Conservation (phyloP, 2,888 invertebrate species). For the Dione juno region DNA sequence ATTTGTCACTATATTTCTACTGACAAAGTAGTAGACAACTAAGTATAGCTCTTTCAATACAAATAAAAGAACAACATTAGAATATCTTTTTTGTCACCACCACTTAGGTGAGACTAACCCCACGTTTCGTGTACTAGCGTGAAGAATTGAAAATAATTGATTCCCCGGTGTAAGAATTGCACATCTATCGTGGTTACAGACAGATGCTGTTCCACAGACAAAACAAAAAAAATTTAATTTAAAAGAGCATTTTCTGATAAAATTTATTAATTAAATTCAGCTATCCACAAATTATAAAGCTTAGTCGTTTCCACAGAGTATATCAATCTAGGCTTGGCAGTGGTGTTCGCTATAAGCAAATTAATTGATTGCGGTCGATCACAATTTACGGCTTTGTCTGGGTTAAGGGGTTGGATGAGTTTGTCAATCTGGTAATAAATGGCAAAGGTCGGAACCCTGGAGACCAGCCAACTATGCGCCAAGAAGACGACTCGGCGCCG, state of each 20-base stretch:
- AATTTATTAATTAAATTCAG: constrained; percentile 15
- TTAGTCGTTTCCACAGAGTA: constrained; percentile 14
- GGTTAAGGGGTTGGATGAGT: constrained; percentile 39
- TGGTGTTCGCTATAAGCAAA: constrained; percentile 35
- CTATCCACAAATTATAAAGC: constrained; percentile 20
- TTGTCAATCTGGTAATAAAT: constrained; percentile 44
- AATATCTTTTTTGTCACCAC: too few species aligned
- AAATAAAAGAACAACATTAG: too few species aligned
- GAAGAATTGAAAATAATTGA: too few species aligned
- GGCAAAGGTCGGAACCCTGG: constrained; percentile 42
- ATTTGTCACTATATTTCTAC: constrained; percentile 1
- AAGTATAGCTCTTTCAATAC: too few species aligned
- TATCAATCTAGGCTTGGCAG: constrained; percentile 21
- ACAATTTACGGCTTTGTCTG: constrained; percentile 41
- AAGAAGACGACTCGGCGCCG: constrained; percentile 38
- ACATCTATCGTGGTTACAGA: too few species aligned
- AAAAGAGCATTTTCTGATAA: not conserved
- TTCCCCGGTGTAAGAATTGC: too few species aligned
- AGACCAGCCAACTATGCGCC: constrained; percentile 37
- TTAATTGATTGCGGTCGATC: constrained; percentile 44
- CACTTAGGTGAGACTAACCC: too few species aligned
- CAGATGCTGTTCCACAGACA: too few species aligned
- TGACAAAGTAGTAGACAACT: too few species aligned
- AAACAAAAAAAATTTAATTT: not conserved
- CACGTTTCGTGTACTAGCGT: too few species aligned